Evolutionary conservation across 2,888 invertebrate genomes (phyloP).

Genomic region (Argyresthia goedartella): DNA sequence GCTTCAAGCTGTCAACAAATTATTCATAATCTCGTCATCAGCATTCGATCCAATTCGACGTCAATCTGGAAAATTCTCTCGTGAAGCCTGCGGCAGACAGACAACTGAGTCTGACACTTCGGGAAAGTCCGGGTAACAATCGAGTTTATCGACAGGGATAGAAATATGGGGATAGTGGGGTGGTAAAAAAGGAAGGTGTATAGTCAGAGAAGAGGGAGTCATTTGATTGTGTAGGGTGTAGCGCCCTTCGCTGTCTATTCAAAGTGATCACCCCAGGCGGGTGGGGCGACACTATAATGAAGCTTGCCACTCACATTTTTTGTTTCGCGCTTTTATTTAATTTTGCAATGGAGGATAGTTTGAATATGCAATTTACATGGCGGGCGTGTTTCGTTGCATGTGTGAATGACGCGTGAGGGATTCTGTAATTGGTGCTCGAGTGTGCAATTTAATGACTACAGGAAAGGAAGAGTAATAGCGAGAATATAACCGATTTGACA

Average conservation of each 20-base stretch:
- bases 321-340: slow-evolving; percentile 60
- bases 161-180: slow-evolving; percentile 6
- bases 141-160: slow-evolving; percentile 37
- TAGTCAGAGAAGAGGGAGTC: slow-evolving; percentile 49
- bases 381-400: slow-evolving; percentile 33
- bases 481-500: not conserved
- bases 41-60: slow-evolving; percentile 36
- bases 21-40: slow-evolving; percentile 29
- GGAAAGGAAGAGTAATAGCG: no score
- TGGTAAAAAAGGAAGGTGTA: slow-evolving; percentile 27
- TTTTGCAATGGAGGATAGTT: slow-evolving; percentile 64
- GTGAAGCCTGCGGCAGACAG: slow-evolving; percentile 34
- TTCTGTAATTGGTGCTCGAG: no score
- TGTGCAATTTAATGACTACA: no score
- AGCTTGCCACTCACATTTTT: slow-evolving; percentile 48
- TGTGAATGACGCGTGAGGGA: not conserved
- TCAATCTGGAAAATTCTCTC: slow-evolving; percentile 45
- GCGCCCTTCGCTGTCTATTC: slow-evolving; percentile 50
- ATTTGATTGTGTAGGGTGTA: slow-evolving; percentile 61
- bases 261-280: slow-evolving; percentile 41
- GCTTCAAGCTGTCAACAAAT: slow-evolving; percentile 28
- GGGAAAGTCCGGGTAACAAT: slow-evolving; percentile 26
- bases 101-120: no score
- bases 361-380: slow-evolving; percentile 61
- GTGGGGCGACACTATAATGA: slow-evolving; percentile 44